Evolutionary conservation across 2,113 vertebrate species (phyloP).

Genomic region (Ornithorhynchus anatinus): DNA sequence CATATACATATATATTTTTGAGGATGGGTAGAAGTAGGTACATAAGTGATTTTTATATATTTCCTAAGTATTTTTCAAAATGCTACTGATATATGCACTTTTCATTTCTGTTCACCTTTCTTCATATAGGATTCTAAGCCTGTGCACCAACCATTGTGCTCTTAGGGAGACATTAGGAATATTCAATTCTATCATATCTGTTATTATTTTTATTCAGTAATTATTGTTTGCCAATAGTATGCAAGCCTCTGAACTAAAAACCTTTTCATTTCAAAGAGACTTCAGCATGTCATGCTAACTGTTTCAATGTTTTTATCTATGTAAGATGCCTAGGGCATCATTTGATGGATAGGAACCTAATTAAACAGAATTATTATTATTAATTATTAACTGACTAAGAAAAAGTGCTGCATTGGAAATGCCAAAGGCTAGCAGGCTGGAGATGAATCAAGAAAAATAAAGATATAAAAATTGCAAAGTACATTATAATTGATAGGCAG

Average conservation of each 20-base stretch:
- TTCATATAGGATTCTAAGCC: too few relatives aligned
- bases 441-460: background rate
- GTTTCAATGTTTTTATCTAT: background rate
- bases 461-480: background rate
- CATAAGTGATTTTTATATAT: too few relatives aligned
- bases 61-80: background rate
- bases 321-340: background rate
- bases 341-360: background rate
- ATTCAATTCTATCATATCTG: background rate
- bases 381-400: background rate
- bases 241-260: background rate
- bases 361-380: background rate
- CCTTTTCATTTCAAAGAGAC: background rate
- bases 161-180: background rate
- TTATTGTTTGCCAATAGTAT: background rate
- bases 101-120: too few relatives aligned
- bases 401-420: background rate
- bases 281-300: background rate
- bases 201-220: background rate
- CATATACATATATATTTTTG: too few relatives aligned
- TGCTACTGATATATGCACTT: too few relatives aligned
- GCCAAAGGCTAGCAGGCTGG: background rate
- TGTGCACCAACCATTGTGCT: too few relatives aligned
- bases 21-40: too few relatives aligned
- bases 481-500: background rate